A percentile compares a stretch with the other conserved stretches of the same genome.
Conservation (phyloP, 2,888 invertebrate genomes). For the Zaprionus obscuricornis region DNA sequence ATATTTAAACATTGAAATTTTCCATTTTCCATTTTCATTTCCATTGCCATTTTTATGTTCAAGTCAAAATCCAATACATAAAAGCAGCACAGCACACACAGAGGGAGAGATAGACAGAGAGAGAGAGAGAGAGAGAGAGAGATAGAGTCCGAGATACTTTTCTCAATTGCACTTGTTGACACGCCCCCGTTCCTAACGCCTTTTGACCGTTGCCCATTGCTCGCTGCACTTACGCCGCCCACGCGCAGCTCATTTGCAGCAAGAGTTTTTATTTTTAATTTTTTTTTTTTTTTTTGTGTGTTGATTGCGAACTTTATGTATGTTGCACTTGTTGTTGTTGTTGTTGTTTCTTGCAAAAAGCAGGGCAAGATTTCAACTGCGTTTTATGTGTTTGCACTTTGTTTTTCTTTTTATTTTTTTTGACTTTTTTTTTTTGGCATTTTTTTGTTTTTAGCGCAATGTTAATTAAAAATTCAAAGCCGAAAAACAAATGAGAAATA, state of each 20-base stretch:
- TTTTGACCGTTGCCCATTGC: constrained; percentile 8
- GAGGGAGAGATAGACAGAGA: no score
- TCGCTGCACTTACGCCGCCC: constrained; percentile 14
- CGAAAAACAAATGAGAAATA: constrained; percentile 4
- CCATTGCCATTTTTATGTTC: constrained; percentile 21
- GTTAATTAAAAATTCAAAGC: constrained; percentile 63
- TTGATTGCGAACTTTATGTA: constrained; percentile 40
- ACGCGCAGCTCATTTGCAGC: constrained; percentile 1
- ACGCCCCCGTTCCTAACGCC: no score
- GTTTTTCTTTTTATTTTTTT: constrained; percentile 62
- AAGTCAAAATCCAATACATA: constrained; percentile 2
- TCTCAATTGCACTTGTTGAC: no score
- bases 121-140: no score
- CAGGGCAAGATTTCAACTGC: no score
- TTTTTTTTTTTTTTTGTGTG: no score
- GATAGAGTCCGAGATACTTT: no score
- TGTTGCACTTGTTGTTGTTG: constrained; percentile 18
- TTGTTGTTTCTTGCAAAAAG: constrained; percentile 3
- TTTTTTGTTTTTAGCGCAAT: constrained; percentile 37
- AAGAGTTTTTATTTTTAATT: no score
- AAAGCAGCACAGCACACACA: constrained; percentile 21
- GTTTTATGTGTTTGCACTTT: constrained; percentile 62
- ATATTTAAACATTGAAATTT: no score
- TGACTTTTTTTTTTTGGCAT: constrained; percentile 50
- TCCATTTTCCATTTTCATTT: constrained; percentile 27